Percentiles rank a stretch among this genome's conserved stretches.
Evolutionary conservation across 1,140 invertebrate species (phyloP).

Genomic region (Monomorium pharaonis): DNA sequence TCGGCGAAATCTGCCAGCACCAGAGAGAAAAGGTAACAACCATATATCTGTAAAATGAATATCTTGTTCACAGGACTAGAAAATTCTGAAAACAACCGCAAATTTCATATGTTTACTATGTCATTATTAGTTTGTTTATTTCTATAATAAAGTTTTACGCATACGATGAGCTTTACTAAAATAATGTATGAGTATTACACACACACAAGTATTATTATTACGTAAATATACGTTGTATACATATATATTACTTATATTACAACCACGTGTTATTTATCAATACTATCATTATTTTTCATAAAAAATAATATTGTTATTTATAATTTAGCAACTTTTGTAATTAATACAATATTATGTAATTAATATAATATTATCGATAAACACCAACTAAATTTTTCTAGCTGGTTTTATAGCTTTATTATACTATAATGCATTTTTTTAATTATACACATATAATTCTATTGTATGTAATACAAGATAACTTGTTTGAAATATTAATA

Average conservation of each 20-base stretch:
- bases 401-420: no score
- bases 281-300: no score
- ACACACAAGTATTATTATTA: not conserved
- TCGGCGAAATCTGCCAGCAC: not conserved
- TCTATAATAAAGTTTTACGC: not conserved
- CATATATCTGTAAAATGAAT: conserved; percentile 3
- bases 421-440: no score
- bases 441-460: no score
- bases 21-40: not conserved
- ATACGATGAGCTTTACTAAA: not conserved
- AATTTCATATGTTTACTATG: not conserved
- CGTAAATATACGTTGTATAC: not conserved
- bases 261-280: no score
- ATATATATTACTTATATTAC: not conserved
- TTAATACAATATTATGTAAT: no score
- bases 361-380: no score
- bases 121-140: not conserved
- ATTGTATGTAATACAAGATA: not conserved
- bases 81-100: not conserved
- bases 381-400: no score
- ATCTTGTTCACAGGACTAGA: not conserved
- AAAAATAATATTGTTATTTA: no score
- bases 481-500: not conserved
- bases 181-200: not conserved
- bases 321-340: no score